These are phyloP conservation scores for Chrysotoxum bicinctum DNA, from an alignment of 2,888 invertebrate species.

Conservation along the genomic window DNA sequence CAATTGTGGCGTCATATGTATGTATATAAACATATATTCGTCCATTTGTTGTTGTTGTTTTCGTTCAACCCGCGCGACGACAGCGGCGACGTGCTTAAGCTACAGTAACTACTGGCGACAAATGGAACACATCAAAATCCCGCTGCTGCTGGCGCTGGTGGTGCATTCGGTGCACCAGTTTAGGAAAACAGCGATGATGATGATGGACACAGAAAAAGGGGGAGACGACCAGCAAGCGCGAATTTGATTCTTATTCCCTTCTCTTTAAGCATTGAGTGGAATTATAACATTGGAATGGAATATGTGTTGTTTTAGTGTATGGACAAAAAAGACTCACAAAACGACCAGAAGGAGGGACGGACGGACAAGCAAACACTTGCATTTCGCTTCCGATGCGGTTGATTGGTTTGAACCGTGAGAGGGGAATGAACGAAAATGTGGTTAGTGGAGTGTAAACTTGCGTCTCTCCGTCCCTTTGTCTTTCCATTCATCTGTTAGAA, in stretches of 20 bases:
- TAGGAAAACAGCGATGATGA: constrained; percentile 5
- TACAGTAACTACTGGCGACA: constrained; percentile 47
- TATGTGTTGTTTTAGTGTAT: neutral
- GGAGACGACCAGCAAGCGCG: constrained; percentile 42
- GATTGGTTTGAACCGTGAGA: constrained; percentile 57
- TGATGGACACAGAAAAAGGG: constrained; percentile 9
- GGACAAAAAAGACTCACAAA: no score
- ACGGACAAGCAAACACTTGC: constrained; percentile 58
- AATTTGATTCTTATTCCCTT: constrained; percentile 33
- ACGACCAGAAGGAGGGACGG: neutral
- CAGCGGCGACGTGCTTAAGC: neutral
- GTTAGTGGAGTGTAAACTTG: constrained; percentile 32
- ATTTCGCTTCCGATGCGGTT: constrained; percentile 66
- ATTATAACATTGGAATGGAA: neutral
- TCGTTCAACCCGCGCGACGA: constrained; percentile 2
- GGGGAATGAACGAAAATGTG: constrained; percentile 63
- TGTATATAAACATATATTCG: neutral
- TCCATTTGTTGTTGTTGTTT: constrained; percentile 20
- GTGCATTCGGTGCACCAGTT: constrained; percentile 15
- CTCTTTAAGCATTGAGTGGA: neutral
- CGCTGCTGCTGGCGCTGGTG: neutral
- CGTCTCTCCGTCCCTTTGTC: neutral
- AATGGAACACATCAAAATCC: constrained; percentile 53
- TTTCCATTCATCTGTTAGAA: neutral
- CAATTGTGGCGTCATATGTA: constrained; percentile 67